Base-by-base conservation (phyloP, 35 echinoderm and acorn worm species). In the Ophiothrix spiculata region DNA sequence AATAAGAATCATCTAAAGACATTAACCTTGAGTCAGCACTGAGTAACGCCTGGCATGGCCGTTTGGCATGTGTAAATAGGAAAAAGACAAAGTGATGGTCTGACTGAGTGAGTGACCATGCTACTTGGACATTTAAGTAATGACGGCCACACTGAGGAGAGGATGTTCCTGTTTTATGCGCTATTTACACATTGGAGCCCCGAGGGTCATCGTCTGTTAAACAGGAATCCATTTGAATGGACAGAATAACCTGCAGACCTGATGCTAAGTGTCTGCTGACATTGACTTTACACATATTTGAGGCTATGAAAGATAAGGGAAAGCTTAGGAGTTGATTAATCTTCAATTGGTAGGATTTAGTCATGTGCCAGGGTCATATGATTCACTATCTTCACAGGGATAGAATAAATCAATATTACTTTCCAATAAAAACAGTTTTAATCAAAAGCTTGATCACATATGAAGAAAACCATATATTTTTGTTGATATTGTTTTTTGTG, bases 171-270 rank as follows among this genome's bases (percentile, higher is more conserved):
- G 17, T 69, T 19, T 69, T 69, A 69, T n/a, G 25, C 25, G 60
- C 60, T 25, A 69, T 69, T 4, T 69, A 69, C 60, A 69, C 60
- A 69, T n/a, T 4, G 60, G 29, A 6, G 23, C 60, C 60, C n/a
- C 60, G 17, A 6, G 29, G 60, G 10, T 69, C 29, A 69, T 69
- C 19, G 60, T 15, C 29, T 10, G 8, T 15, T 69, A 69, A 15
- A 69, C 60, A 69, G 2, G 60, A 69, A 69, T 69, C 60, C 60
- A 69, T 69, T 69, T 69, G 60, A 28, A 69, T 69, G 60, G 21
- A 54, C 45, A 54, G 45, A 54, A 54, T 54, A 54, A 11, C 45
- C 45, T 21, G 21, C 45, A 54, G 45, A 11, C 45, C 42, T 49
- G 42, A 49, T 49, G 42, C 6, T 19, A 19, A 10, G 42, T 49